Base-by-base conservation (phyloP, 2,888 invertebrate species). In the Willowsia nigromaculata region DNA sequence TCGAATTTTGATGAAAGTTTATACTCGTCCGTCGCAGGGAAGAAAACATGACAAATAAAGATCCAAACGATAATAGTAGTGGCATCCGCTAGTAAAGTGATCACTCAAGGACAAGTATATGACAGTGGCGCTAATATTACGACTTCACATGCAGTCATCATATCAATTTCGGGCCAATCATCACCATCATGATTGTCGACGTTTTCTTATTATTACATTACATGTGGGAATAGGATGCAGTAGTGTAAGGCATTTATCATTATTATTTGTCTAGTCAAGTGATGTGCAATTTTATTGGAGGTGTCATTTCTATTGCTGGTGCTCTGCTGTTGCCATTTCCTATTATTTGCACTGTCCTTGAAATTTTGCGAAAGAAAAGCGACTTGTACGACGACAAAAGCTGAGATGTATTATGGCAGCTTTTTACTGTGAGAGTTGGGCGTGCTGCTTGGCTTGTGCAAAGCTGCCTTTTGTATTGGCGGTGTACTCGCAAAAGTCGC, bases 231-330 rank as follows among this genome's bases (percentile, higher is more conserved):
- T 59, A 6, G 25, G 27, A 27, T 59, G 59, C 25, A 59, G 13
- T 25, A 59, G 7, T n/a, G n/a, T 3, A 5, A 25, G 0, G 59
- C 6, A 15, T 3, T 59, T 59, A 25, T 56, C 33, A 30, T 65
- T n/a, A 68, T 71, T 43, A 71, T 40, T 43, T 40, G 71, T 43
- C 71, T 43, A 71, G 71, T 71, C 11, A 13, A 65, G 30, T 65
- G 25, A 59, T 25, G 18, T 53, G 59, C 3, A 33, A 5, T n/a
- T 33, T 65, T n/a, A 65, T 33, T 30, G 30, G 30, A n/a, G 4
- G 62, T 65, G 27, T 30, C 30, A 59, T 59, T 59, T 13, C 22
- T 59, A 2, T 2, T 18, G 56, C 18, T 4, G 18, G 1, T 68
- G 40, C 40, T 65, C 22, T 40, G 68, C 40, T 18, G 40, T 22